Evolutionary conservation across 2,113 vertebrate species (phyloP).

Genomic region (Rutilus rutilus): DNA sequence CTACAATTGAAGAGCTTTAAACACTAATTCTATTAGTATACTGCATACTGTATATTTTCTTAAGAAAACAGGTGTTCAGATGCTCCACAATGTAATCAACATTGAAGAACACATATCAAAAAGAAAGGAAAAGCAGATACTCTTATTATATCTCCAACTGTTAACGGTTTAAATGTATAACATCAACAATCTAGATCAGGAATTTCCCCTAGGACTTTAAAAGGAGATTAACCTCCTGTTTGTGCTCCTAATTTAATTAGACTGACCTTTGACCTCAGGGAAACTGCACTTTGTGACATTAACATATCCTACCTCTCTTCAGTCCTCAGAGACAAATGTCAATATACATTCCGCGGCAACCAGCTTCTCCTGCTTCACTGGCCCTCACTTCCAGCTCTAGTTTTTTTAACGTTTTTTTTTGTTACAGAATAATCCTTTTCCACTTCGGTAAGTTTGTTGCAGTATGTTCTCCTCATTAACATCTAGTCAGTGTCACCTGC

Average conservation of each 20-base stretch:
- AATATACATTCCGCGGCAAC: constrained; percentile 71
- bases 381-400: constrained; percentile 46
- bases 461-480: constrained; percentile 50
- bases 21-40: not conserved
- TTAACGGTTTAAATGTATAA: not conserved
- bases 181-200: constrained; percentile 32
- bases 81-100: not conserved
- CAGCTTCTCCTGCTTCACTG: constrained; percentile 43
- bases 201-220: constrained; percentile 68
- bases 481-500: constrained; percentile 44
- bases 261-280: constrained; percentile 74
- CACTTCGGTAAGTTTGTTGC: not conserved
- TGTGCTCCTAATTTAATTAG: constrained; percentile 78
- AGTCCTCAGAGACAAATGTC: constrained; percentile 71
- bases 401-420: not conserved
- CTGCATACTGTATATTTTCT: not conserved
- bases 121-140: not conserved
- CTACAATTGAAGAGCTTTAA: not conserved
- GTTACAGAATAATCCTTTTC: constrained; percentile 52
- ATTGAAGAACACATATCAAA: not conserved
- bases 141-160: not conserved
- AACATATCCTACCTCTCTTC: constrained; percentile 76
- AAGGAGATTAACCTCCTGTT: constrained; percentile 74
- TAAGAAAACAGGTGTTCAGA: not conserved
- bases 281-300: constrained; percentile 67